A percentile compares a stretch with the other conserved stretches of the same genome.
Conservation (phyloP, 2,797 vertebrate genomes). For the Hipposideros larvatus region DNA sequence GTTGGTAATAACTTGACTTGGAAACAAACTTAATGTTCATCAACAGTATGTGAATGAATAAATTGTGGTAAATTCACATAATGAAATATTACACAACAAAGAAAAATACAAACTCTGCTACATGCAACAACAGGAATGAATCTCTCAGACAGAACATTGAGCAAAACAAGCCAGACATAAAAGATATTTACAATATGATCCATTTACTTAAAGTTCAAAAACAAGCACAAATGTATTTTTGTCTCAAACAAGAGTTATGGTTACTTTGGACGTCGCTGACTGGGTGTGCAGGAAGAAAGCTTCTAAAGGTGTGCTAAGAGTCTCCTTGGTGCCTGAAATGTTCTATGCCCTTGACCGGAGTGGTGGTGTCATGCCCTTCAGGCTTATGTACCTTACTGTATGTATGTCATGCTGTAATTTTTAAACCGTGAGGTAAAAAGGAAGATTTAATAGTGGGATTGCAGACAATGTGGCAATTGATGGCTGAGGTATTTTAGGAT, state of each 20-base stretch:
- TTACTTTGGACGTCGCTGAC: neutral
- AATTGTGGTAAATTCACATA: neutral
- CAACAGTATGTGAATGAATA: neutral
- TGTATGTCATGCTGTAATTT: neutral
- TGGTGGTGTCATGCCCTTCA: neutral
- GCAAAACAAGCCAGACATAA: neutral
- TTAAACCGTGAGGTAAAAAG: neutral
- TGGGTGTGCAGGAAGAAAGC: neutral
- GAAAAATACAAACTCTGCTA: neutral
- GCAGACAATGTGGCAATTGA: neutral
- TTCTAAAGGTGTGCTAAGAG: neutral
- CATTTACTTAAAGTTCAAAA: neutral
- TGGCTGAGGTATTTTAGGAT: neutral
- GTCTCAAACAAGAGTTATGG: neutral
- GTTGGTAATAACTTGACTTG: neutral
- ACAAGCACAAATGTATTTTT: neutral
- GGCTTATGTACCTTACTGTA: neutral
- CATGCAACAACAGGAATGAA: neutral
- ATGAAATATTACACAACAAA: neutral
- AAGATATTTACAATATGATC: neutral
- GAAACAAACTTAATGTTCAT: neutral
- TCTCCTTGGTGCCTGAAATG: neutral
- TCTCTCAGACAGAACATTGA: neutral
- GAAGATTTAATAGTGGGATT: neutral
- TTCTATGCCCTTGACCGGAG: neutral